Percentiles rank a stretch among this genome's conserved stretches.
phyloP scores from a whole-genome alignment of 2,888 invertebrate species.

The Timema podura region DNA sequence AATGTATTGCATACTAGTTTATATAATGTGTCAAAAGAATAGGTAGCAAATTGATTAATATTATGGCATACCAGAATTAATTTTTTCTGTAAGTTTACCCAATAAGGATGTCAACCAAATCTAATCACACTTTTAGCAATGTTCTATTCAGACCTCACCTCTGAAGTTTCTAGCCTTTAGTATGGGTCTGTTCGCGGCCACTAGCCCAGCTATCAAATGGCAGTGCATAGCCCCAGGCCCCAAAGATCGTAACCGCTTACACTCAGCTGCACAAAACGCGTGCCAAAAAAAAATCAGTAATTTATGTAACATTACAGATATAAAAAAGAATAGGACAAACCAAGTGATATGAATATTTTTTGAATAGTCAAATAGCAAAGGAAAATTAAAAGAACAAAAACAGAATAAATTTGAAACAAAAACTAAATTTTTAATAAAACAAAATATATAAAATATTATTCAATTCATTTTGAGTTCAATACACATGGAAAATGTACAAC shows the following conservation, averaged over 20 bases:
- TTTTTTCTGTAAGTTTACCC: no score
- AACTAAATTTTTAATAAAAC: not conserved
- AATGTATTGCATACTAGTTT: no score
- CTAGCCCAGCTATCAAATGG: conserved; percentile 38
- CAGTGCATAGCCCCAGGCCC: conserved; percentile 34
- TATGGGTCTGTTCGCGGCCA: conserved; percentile 30
- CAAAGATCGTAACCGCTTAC: conserved; percentile 39
- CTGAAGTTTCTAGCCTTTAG: conserved; percentile 29
- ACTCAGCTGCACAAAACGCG: conserved; percentile 39
- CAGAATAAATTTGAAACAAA: not conserved
- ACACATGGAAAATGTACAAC: no score
- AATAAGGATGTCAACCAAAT: no score
- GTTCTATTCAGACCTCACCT: conserved; percentile 27
- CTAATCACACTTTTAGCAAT: no score
- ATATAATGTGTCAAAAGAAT: no score
- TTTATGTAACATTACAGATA: not conserved
- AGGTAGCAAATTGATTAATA: no score
- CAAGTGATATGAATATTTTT: no score
- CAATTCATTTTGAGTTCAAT: no score
- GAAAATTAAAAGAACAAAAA: not conserved
- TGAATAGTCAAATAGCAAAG: no score
- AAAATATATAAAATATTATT: no score
- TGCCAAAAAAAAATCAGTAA: not conserved
- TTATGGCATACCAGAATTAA: no score
- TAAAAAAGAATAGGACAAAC: not conserved